Conservation (phyloP, 1,140 invertebrate species). For the Lamellibrachia luymesi region DNA sequence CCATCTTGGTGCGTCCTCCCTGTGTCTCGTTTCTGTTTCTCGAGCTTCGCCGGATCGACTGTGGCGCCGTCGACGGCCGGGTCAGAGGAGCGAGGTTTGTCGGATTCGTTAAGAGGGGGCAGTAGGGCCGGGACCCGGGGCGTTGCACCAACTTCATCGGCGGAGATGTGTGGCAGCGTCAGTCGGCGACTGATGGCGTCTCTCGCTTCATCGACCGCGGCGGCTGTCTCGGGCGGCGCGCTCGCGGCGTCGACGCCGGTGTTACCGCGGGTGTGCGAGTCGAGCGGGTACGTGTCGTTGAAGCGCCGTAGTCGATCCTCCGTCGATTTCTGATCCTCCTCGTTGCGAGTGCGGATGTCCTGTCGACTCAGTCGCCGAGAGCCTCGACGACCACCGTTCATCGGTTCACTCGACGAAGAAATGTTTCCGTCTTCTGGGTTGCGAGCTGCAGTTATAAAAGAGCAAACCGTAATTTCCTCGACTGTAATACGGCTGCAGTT, state of each 20-base stretch:
- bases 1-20: constrained; percentile 8
- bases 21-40: not conserved
- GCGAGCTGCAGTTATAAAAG: not conserved
- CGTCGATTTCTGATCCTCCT: not conserved
- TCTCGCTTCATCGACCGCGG: not conserved
- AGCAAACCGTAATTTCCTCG: not conserved
- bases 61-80: not conserved
- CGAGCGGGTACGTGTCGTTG: not conserved
- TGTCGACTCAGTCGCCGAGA: not conserved
- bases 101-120: not conserved
- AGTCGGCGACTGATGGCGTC: not conserved
- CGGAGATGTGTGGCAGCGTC: not conserved
- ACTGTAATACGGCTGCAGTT: not conserved
- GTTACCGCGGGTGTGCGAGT: not conserved
- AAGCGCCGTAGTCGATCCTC: not conserved
- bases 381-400: too few species aligned
- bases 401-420: not conserved
- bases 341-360: not conserved
- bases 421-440: not conserved
- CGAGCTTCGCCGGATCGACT: not conserved
- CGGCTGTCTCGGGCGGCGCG: not conserved
- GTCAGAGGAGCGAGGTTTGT: not conserved
- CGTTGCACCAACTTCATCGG: not conserved
- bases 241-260: not conserved
- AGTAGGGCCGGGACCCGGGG: not conserved